Percentiles rank a stretch among this genome's conserved stretches.
These are phyloP conservation scores for Tapirus indicus DNA, from an alignment of 2,797 vertebrate species.

Conservation along the genomic window DNA sequence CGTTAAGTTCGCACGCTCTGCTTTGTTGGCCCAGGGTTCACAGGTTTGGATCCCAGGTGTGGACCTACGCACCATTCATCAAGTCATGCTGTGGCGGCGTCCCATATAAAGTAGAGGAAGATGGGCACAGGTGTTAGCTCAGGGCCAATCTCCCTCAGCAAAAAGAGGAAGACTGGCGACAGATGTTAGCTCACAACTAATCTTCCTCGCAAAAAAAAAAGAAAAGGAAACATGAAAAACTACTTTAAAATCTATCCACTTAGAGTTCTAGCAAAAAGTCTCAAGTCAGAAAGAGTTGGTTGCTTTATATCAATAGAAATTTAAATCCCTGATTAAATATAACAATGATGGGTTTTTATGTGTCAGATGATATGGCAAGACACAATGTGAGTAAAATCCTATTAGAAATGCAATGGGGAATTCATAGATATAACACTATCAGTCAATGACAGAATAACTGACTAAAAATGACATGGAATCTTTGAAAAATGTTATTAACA, in stretches of 20 bases:
- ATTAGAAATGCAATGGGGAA: constrained; percentile 25
- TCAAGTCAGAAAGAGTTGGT: constrained; percentile 35
- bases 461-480: constrained; percentile 13
- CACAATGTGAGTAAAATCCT: constrained; percentile 46
- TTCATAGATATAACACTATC: constrained; percentile 45
- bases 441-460: constrained; percentile 38
- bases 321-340: constrained; percentile 44
- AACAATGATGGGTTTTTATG: constrained; percentile 39
- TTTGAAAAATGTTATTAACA: constrained; percentile 68
- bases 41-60: no score
- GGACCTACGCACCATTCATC: no score
- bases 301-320: constrained; percentile 42
- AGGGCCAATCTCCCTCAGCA: no score
- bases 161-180: no score
- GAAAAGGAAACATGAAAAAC: not conserved
- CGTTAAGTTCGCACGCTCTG: no score
- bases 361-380: not conserved
- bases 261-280: constrained; percentile 11
- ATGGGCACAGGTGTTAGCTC: no score
- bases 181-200: no score
- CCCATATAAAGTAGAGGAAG: no score
- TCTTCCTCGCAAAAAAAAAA: not conserved
- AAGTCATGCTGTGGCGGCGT: no score
- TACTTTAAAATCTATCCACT: constrained; percentile 24
- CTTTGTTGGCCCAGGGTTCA: no score